These are phyloP conservation scores for Dendrolimus houi DNA, from an alignment of 2,888 invertebrate genomes.

Conservation along the genomic window DNA sequence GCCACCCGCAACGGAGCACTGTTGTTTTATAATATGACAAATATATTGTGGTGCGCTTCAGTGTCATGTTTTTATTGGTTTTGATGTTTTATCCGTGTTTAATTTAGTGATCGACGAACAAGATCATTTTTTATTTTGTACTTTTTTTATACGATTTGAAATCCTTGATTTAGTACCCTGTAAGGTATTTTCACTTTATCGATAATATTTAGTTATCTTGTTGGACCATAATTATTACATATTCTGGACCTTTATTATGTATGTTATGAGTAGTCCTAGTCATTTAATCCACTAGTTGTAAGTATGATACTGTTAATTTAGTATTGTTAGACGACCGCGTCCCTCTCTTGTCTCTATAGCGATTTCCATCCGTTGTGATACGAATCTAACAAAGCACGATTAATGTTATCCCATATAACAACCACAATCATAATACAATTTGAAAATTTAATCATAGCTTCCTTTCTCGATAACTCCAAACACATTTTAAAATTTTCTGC, in stretches of 20 bases:
- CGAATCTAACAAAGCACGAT: background rate
- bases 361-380: background rate
- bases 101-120: too few species aligned
- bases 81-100: constrained; percentile 1
- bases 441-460: background rate
- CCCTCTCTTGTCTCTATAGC: background rate
- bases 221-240: too few species aligned
- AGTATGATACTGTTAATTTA: too few species aligned
- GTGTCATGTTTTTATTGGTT: constrained; percentile 8
- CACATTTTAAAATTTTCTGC: background rate
- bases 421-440: background rate
- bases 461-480: background rate
- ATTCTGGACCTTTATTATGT: too few species aligned
- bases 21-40: constrained; percentile 6
- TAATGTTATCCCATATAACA: background rate
- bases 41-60: constrained; percentile 11
- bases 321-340: background rate
- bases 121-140: too few species aligned
- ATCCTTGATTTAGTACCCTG: too few species aligned
- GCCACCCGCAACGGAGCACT: background rate
- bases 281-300: too few species aligned
- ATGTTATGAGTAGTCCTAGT: too few species aligned
- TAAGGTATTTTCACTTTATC: too few species aligned
- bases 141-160: too few species aligned
- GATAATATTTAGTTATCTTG: too few species aligned